Percentiles rank a stretch among this genome's conserved stretches.
These are phyloP conservation scores for Hydrophis major DNA, from an alignment of 2,797 vertebrate genomes.

Conservation along the genomic window DNA sequence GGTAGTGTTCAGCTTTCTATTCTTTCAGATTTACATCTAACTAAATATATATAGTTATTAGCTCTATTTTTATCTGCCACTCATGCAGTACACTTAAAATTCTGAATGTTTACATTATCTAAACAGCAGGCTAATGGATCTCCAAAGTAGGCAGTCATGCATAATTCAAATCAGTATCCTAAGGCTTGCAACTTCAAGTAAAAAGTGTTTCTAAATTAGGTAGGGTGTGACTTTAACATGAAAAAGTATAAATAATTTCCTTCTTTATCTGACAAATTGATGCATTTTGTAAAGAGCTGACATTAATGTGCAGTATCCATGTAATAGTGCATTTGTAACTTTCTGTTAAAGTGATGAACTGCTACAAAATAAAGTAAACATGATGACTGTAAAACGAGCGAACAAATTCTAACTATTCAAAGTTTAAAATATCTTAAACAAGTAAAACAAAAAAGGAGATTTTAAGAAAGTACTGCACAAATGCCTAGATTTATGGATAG, in stretches of 20 bases:
- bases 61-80: conserved; percentile 77
- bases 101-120: conserved; percentile 79
- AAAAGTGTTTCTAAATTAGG: conserved; percentile 77
- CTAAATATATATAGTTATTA: conserved; percentile 71
- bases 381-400: conserved; percentile 15
- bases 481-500: neutral
- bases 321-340: conserved; percentile 54
- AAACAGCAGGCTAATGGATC: conserved; percentile 78
- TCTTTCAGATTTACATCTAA: conserved; percentile 66
- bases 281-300: conserved; percentile 61
- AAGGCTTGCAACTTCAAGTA: conserved; percentile 76
- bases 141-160: conserved; percentile 78
- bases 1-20: conserved; percentile 50
- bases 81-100: conserved; percentile 77
- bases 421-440: conserved; percentile 42
- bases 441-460: conserved; percentile 3
- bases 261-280: conserved; percentile 72
- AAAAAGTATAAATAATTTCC: conserved; percentile 74
- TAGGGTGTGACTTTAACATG: conserved; percentile 74
- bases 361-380: conserved; percentile 54
- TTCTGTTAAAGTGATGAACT: conserved; percentile 48
- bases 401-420: conserved; percentile 47
- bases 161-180: conserved; percentile 81
- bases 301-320: conserved; percentile 60
- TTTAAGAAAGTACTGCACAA: conserved; percentile 2